Conservation (phyloP, 2,113 vertebrate genomes). For the Aegotheles bennettii region DNA sequence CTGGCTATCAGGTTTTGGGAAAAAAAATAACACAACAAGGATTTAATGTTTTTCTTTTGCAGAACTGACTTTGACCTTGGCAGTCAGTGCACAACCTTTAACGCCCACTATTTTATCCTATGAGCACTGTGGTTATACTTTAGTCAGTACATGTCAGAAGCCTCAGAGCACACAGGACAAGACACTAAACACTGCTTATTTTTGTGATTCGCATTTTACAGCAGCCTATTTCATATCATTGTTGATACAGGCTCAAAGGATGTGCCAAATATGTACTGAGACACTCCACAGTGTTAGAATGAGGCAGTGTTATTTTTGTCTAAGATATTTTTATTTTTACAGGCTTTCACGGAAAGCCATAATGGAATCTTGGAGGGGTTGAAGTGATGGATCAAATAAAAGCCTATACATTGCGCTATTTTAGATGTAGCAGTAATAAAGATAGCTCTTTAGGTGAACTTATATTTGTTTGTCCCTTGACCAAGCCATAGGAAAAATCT, state of each 20-base stretch:
- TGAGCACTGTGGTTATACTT: neutral
- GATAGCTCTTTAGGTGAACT: neutral
- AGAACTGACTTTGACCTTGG: neutral
- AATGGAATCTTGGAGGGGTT: neutral
- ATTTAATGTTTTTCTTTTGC: neutral
- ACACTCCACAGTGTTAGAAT: neutral
- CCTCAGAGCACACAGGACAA: neutral
- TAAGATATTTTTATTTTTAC: constrained; percentile 37
- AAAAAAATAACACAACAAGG: neutral
- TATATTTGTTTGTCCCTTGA: neutral
- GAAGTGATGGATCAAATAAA: neutral
- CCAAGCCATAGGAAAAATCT: neutral
- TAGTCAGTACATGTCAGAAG: neutral
- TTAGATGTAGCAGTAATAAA: neutral
- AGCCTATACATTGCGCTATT: neutral
- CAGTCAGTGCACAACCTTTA: neutral
- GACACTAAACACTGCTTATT: neutral
- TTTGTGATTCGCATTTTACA: neutral
- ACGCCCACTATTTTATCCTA: neutral
- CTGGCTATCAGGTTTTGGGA: neutral
- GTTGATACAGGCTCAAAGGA: neutral
- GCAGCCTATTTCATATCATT: neutral
- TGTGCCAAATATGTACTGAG: constrained; percentile 25
- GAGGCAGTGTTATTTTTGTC: constrained; percentile 26
- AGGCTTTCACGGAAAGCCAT: constrained; percentile 30